Percentiles rank a stretch among this genome's conserved stretches.
Evolutionary conservation across 2,888 invertebrate species (phyloP).

Genomic region (Meta bourneti): DNA sequence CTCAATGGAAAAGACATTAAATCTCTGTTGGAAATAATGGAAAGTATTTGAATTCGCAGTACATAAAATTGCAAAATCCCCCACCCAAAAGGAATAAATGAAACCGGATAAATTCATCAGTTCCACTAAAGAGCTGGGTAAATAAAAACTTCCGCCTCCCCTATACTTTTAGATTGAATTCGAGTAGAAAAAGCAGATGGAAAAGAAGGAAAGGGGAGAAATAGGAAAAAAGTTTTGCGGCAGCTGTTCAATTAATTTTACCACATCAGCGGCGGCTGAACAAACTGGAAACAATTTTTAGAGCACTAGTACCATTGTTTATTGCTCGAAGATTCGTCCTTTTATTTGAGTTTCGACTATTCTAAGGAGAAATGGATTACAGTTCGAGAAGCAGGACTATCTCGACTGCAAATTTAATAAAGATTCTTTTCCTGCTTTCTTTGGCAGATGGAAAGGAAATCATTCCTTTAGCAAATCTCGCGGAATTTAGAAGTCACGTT

Average conservation of each 20-base stretch:
- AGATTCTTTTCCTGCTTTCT: background rate
- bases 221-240: constrained; percentile 8
- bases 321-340: background rate
- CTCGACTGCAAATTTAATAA: background rate
- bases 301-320: constrained; percentile 13
- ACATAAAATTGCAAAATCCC: no score
- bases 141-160: background rate
- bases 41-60: no score
- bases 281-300: constrained; percentile 31
- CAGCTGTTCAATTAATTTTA: constrained; percentile 41
- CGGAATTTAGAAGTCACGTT: background rate
- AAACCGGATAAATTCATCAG: background rate
- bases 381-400: background rate
- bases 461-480: background rate
- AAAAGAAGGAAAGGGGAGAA: background rate
- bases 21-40: no score
- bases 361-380: constrained; percentile 14
- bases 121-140: background rate
- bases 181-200: background rate
- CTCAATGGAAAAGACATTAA: no score
- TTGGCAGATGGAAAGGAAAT: background rate
- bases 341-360: constrained; percentile 25
- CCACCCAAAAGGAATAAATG: no score
- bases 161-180: constrained; percentile 13
- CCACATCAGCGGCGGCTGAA: constrained; percentile 2